Percentiles rank a stretch among this genome's conserved stretches.
These are phyloP conservation scores for Pseudomyrmex pallidus DNA, from an alignment of 1,140 invertebrate genomes.

Conservation along the genomic window DNA sequence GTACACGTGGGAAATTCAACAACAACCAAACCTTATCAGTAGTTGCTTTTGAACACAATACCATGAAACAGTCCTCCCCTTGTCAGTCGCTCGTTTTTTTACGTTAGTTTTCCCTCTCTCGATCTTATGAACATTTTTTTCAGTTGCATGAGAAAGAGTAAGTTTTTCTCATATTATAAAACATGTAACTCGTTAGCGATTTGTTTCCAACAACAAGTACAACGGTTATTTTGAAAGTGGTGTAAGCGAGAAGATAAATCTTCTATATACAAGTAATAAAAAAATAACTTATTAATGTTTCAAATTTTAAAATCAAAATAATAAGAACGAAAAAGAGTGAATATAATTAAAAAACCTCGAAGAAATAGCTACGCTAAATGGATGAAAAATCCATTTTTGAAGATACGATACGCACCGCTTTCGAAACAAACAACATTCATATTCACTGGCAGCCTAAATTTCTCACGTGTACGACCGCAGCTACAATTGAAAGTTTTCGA, in stretches of 20 bases:
- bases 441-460: background rate
- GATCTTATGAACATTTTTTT: background rate
- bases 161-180: background rate
- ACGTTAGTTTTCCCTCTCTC: background rate
- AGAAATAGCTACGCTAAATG: no score
- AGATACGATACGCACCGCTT: background rate
- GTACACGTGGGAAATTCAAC: conserved; percentile 22
- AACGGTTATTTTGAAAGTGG: conserved; percentile 20
- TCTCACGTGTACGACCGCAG: conserved; percentile 61
- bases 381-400: no score
- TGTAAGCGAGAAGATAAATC: background rate
- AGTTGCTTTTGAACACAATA: background rate
- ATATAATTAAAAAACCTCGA: no score
- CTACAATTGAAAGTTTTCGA: conserved; percentile 20
- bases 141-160: background rate
- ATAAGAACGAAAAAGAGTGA: no score
- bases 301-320: no score
- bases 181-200: background rate
- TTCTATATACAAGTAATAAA: background rate
- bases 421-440: conserved; percentile 29
- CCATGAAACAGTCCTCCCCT: background rate
- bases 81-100: background rate
- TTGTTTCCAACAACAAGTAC: background rate
- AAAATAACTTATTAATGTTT: background rate
- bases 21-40: background rate